Evolutionary conservation across 2,888 invertebrate genomes (phyloP), one percentile per base, ranked within the genome.

Genomic region (Cephalotes varians): DNA sequence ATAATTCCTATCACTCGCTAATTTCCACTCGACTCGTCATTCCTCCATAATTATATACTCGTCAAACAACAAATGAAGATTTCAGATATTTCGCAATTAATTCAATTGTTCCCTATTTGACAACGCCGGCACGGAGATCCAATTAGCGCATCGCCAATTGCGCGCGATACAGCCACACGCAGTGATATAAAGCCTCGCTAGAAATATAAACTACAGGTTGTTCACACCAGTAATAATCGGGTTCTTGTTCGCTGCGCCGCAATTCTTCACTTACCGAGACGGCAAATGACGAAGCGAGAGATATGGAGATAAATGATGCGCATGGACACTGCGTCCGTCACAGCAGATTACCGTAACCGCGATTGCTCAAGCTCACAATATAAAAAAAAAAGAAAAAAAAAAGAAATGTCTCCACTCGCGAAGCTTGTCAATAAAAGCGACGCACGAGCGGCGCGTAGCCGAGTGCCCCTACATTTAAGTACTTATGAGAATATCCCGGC

Each of bases 131-230:
- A 34, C 21, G 40, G 44, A 62, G 64, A 12, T 73, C 49, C 25
- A 49, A 74, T 74, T 37, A 76, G 25, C 40, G 44, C 56, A 71
- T 71, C 54, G 56, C 15, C 73, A 56, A 79, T 79, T 72, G 73
- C 56, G 54, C 49, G 72, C 77, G 31, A 44, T n/a, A 25, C 31
- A 44, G 15, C 21, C n/a, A 18, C 40, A 0, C 73, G 56, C 44
- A 25, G 56, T 7, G 77, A 56, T 44, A 71, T 44, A n/a, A 31
- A 56, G 25, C 12, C 12, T 12, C 25, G 73, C 77, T 73, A 25
- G 31, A 79, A 73, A 79, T 79, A 72, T 79, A 72, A 79, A 79
- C 56, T 72, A 56, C 73, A 79, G 73, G 73, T 79, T 79, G 77
- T 72, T 72, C 77, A 72, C 56, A 79, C 56, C 56, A 56, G 34